These are phyloP conservation scores for Molossus alvarezi DNA, from an alignment of 2,797 vertebrate species.

Conservation along the genomic window DNA sequence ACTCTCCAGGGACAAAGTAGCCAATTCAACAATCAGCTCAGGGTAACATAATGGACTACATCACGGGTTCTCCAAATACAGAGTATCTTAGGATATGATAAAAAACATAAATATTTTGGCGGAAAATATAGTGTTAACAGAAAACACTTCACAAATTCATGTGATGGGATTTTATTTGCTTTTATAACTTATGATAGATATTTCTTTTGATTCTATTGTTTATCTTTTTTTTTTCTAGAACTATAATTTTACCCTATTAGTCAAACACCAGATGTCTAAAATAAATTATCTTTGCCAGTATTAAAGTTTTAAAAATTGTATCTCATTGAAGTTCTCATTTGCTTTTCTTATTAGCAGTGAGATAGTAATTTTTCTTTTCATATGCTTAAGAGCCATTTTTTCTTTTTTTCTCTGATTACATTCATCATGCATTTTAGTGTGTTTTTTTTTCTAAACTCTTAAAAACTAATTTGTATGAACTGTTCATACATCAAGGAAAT, in stretches of 20 bases:
- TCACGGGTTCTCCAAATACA: not conserved
- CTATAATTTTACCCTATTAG: conserved; percentile 16
- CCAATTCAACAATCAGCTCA: not conserved
- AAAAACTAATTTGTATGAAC: not conserved
- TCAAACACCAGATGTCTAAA: conserved; percentile 61
- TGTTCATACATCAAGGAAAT: not conserved
- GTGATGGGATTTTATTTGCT: conserved; percentile 34
- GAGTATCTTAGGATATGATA: conserved; percentile 14
- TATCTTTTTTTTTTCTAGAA: conserved; percentile 32
- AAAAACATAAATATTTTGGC: not conserved
- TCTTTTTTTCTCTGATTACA: not conserved
- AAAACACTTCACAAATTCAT: not conserved
- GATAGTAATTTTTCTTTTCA: not conserved
- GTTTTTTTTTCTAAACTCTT: not conserved
- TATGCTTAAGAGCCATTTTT: not conserved
- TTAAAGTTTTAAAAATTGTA: conserved; percentile 8
- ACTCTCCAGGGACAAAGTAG: not conserved
- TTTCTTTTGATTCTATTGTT: conserved; percentile 49
- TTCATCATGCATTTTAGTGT: not conserved
- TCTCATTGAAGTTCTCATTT: not conserved
- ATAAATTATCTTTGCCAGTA: not conserved
- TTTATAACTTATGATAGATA: conserved; percentile 28
- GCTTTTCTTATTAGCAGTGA: not conserved
- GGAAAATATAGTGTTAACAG: conserved; percentile 39
- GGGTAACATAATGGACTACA: not conserved